Base-by-base conservation (phyloP, 2,888 invertebrate genomes). In the Agonopterix alstromeriana region DNA sequence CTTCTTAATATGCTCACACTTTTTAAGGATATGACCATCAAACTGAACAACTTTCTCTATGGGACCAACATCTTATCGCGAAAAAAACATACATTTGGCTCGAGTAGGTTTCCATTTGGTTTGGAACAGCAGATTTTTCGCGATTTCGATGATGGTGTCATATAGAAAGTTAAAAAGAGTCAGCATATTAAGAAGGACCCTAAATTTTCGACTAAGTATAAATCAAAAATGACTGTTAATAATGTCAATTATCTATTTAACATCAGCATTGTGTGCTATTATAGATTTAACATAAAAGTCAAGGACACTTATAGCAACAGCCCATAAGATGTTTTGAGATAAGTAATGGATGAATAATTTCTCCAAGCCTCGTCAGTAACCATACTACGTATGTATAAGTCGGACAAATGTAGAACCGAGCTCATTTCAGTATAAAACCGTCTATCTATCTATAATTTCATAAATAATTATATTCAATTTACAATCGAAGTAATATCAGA, bases 401-500 rank as follows among this genome's bases (percentile, higher is more conserved):
- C 38, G 27, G 7, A 38, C n/a, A 38, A 42, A 35, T 42, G 53
- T 35, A 27, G 54, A 61, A 65, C 61, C 63, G 61, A 68, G 59
- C 64, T 63, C 63, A 59, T 60, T 65, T 63, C 66, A 67, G 63
- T 78, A 76, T 66, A 74, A 80, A 79, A 78, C 72, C 63, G 59
- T 66, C 66, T 69, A 73, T 61, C 67, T 77, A 75, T 59, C 67
- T 77, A 75, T 59, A 73, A 73, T 71, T 77, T 76, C 66, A 81
- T 78, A 82, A 78, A 81, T 82, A 80, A 70, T 68, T 71, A 60
- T 72, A 72, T 73, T 70, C 57, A 47, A 75, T 81, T 76, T 82
- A 82, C 80, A 82, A 70, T 73, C 63, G 60, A 75, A 68, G 65
- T 65, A 69, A 71, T 67, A 73, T 73, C 72, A 61, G 72, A 73